Base-by-base conservation (phyloP, 2,888 invertebrate species). In the Theodoxus fluviatilis region DNA sequence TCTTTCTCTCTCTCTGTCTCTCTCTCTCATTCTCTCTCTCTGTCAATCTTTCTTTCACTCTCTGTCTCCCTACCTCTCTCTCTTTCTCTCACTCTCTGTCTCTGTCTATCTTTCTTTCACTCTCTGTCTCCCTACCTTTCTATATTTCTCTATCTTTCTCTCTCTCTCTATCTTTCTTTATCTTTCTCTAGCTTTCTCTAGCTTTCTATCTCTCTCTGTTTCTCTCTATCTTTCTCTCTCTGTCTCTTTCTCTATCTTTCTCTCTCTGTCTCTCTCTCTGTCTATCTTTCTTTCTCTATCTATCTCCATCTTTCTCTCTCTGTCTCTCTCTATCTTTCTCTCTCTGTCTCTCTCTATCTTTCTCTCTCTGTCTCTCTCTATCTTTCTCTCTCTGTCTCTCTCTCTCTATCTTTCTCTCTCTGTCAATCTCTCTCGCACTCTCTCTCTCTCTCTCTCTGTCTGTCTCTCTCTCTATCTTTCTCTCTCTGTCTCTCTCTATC, bases 311-410 rank as follows among this genome's bases (percentile, higher is more conserved):
- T 31, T 52, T 70, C 68, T 65, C 67, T 68, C 66, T 68, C 66
- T 71, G 68, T 64, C 55, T 68, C 70, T 52, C 64, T 64, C 72
- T 70, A 59, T 68, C 68, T 63, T 61, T 74, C 68, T 68, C 57
- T 69, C 70, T 68, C 70, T 69, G 55, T 70, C 57, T 69, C 73
- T 70, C 57, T 70, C 64, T 69, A 64, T 69, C 65, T 63, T 40
- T 68, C 70, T 69, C 65, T 64, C 66, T 66, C 64, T 68, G 28
- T 57, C 25, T 57, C 22, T 57, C 18, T 38, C 52, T 33, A 2
- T 18, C 18, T n/a, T n/a, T 40, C 64, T 67, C 67, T 57, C 64
- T 64, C 47, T 64, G 71, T 67, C 67, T 64, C 68, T 38, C 63
- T 67, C 33, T 67, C 3, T 52, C 49, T 52, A 9, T 67, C 52